Evolutionary conservation across 2,797 vertebrate genomes (phyloP), one percentile per base, ranked within the genome.

Genomic region (Hybognathus amarus): DNA sequence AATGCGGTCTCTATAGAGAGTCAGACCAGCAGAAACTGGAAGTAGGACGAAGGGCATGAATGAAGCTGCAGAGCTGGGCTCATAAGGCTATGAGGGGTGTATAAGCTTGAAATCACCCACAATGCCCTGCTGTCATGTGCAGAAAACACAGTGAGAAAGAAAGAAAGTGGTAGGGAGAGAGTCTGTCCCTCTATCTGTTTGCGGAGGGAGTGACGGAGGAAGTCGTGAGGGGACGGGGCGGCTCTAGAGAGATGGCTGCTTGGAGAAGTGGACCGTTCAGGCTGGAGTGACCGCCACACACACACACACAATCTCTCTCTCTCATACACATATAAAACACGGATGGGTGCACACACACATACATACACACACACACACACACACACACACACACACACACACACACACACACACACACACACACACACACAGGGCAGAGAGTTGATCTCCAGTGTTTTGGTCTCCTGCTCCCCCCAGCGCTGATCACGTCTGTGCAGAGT

Each of bases 381-480:
- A 84, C 77, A 79, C 71, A 87, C 73, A 67, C 68, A 68, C 75
- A 77, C 70, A 78, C 71, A 71, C 69, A 77, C 68, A 84, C 86
- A 79, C 64, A 88, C n/a, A n/a, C 77, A 30, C 54, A 24, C 67
- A 79, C 71, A 87, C 73, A 67, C 68, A 68, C 75, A 77, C 70
- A 78, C 71, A 71, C 69, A 77, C 68, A 84, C 86, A 79, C 64
- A 88, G 24, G 85, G 84, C 84, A 73, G 85, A 88, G 87, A 75
- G 89, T 84, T 80, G 27, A 84, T 88, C 79, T 84, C 81, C 82
- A 86, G 80, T 83, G 82, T 87, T 87, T 77, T 88, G 92, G 87
- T 93, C 91, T 94, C 91, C 91, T 89, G 90, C 89, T 92, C 90
- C 91, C 92, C 90, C 77, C 89, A 88, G 90, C 91, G 89, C 90